phyloP scores from a whole-genome alignment of 2,888 invertebrate species.

The Nezara viridula region DNA sequence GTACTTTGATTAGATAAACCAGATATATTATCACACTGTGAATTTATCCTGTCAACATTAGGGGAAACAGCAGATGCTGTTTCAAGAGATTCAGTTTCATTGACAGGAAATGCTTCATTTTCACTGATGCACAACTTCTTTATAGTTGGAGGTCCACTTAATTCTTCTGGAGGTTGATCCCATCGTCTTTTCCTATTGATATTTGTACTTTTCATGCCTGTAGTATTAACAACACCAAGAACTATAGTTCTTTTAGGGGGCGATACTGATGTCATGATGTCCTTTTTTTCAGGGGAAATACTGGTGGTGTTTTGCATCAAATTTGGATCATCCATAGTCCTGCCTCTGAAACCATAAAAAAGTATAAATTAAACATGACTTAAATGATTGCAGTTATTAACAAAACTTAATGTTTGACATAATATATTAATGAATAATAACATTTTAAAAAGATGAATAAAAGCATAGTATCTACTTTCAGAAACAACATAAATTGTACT shows the following conservation, averaged over 20 bases:
- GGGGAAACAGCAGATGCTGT: conserved; percentile 44
- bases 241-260: conserved; percentile 61
- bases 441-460: background rate
- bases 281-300: conserved; percentile 5
- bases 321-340: conserved; percentile 59
- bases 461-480: background rate
- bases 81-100: conserved; percentile 57
- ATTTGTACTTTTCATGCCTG: conserved; percentile 61
- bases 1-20: conserved; percentile 38
- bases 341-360: conserved; percentile 49
- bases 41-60: conserved; percentile 47
- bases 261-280: conserved; percentile 52
- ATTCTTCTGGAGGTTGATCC: conserved; percentile 63
- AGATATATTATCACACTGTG: conserved; percentile 36
- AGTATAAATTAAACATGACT: background rate
- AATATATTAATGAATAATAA: background rate
- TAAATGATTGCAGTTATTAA: background rate
- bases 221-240: conserved; percentile 63
- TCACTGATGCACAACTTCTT: conserved; percentile 54
- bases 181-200: conserved; percentile 63
- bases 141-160: conserved; percentile 36
- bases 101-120: conserved; percentile 4
- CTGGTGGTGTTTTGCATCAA: conserved; percentile 51
- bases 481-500: background rate
- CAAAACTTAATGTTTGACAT: background rate